phyloP scores from a whole-genome alignment of 1,140 invertebrate species.

The Cylas formicarius region DNA sequence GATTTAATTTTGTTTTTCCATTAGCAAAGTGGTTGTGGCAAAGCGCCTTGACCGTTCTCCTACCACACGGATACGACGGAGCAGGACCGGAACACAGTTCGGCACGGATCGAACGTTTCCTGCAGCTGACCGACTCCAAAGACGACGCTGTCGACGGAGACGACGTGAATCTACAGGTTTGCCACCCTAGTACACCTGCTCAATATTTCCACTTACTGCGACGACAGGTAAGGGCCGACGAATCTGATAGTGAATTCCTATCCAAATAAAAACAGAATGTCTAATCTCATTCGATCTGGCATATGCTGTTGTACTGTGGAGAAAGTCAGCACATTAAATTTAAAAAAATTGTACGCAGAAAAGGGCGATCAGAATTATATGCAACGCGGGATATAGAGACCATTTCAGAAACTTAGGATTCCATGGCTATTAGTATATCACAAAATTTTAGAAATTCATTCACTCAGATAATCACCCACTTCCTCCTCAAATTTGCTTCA shows the following conservation, averaged over 20 bases:
- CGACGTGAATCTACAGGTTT: slow-evolving; percentile 80
- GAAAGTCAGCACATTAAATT: too few relatives aligned
- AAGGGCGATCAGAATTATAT: too few relatives aligned
- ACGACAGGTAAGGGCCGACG: slow-evolving; percentile 66
- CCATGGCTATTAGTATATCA: too few relatives aligned
- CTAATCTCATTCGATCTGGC: background rate
- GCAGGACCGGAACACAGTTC: slow-evolving; percentile 96
- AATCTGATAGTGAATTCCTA: background rate
- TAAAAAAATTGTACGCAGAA: background rate
- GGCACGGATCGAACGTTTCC: slow-evolving; percentile 85
- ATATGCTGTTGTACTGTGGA: too few relatives aligned
- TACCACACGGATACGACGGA: slow-evolving; percentile 97
- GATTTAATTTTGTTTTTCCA: slow-evolving; percentile 26
- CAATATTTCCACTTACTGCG: slow-evolving; percentile 96
- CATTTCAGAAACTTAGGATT: slow-evolving; percentile 9
- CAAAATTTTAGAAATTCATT: too few relatives aligned
- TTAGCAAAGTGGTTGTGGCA: slow-evolving; percentile 89
- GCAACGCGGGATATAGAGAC: slow-evolving; percentile 8
- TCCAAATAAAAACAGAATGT: too few relatives aligned
- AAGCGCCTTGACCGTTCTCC: slow-evolving; percentile 81
- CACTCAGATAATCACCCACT: too few relatives aligned
- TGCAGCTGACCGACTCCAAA: slow-evolving; percentile 80
- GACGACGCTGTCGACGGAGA: slow-evolving; percentile 77
- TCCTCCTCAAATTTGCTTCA: too few relatives aligned
- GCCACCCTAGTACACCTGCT: slow-evolving; percentile 89